Evolutionary conservation across 2,888 invertebrate genomes (phyloP), one percentile per base, ranked within the genome.

Genomic region (Mechanitis mazaeus): DNA sequence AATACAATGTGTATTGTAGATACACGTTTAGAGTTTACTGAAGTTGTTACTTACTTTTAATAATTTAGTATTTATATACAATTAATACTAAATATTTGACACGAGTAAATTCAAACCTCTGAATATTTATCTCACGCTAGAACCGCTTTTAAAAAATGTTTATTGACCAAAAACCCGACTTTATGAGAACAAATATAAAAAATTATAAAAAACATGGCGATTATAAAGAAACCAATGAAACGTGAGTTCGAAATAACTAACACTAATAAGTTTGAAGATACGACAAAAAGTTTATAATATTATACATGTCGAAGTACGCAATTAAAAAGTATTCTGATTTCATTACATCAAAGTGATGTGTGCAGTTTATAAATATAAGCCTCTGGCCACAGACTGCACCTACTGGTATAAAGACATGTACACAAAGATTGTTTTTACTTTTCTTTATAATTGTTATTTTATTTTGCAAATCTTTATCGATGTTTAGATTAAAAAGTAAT

Each of bases 401-500:
- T n/a, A n/a, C 20, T 20, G 20, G 20, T 20, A 20, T 20, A 20
- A 20, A 20, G 20, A 20, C 20, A 20, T 20, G 20, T 20, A 20
- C 20, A 20, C 20, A 20, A 20, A 1, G 20, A 20, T 20, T 20
- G 20, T 20, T 20, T 20, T 20, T 20, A 20, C 20, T 20, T 20
- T 20, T 20, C 20, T 20, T 1, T 20, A 1, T 20, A 20, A 20
- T 20, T 20, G 20, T 20, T 20, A 20, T 20, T 20, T 7, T 42
- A 42, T 9, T 42, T 42, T 9, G 0, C 9, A 42, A 42, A 42
- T 42, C 42, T 42, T 42, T 42, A 42, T 42, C 42, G 62, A 65
- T 60, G 60, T 61, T 56, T 60, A 60, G 35, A 58, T 54, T 56
- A 59, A 7, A 33, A 35, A 46, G 46, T 56, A 54, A 45, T 58